Evolutionary conservation across 2,797 vertebrate species (phyloP).

Genomic region (Periparus ater): DNA sequence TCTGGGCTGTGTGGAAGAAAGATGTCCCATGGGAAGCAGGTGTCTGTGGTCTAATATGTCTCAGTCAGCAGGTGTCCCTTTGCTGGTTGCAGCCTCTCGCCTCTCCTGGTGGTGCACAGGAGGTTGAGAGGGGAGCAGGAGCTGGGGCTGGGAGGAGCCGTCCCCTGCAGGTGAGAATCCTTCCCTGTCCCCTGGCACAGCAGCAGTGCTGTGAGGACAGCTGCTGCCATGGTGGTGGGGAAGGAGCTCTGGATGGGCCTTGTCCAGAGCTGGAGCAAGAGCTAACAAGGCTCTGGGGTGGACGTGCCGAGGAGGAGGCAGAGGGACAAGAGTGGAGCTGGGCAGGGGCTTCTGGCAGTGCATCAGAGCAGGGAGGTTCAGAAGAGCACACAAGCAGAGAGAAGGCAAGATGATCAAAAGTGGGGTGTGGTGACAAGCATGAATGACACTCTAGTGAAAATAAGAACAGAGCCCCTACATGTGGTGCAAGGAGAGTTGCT

Average conservation of each 20-base stretch:
- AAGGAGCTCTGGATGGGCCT: background rate
- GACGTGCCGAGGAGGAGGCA: background rate
- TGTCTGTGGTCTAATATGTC: background rate
- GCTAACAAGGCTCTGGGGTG: background rate
- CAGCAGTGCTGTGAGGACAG: accelerated
- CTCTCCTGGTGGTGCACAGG: background rate
- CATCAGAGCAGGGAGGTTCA: background rate
- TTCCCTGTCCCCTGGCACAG: background rate
- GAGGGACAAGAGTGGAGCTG: background rate
- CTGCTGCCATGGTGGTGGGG: background rate
- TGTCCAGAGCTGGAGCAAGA: background rate
- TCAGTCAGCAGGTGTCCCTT: background rate
- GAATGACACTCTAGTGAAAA: background rate
- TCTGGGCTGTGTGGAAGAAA: background rate
- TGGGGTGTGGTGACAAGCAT: background rate
- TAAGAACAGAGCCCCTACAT: background rate
- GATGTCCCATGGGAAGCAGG: background rate
- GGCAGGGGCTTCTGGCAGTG: background rate
- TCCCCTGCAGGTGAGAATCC: background rate
- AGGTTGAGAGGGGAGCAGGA: background rate
- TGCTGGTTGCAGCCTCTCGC: background rate
- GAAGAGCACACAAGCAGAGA: background rate
- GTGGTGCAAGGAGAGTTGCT: accelerated
- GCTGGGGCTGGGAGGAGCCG: accelerated
- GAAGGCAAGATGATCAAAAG: background rate